Conservation (phyloP, 2,888 invertebrate species). For the Lasioglossum pauxillum region DNA sequence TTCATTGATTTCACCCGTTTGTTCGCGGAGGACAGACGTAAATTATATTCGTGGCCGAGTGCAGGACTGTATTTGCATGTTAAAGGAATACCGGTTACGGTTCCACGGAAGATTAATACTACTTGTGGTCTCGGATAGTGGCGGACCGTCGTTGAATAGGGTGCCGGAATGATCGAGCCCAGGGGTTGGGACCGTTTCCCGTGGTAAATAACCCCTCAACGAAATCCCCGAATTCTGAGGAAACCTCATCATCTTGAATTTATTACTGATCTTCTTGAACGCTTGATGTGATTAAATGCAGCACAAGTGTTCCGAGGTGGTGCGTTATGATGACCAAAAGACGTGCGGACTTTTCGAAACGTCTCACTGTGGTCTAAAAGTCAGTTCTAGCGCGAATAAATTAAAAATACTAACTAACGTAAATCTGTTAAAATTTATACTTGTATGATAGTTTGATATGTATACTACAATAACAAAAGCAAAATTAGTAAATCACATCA, state of each 20-base stretch:
- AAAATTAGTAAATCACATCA: no score
- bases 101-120: slow-evolving; percentile 49
- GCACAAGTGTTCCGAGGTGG: no score
- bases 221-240: not conserved
- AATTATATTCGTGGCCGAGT: slow-evolving; percentile 62
- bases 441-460: no score
- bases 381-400: no score
- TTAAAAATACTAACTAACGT: no score
- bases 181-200: not conserved
- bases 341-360: no score
- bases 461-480: no score
- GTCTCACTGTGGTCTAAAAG: no score
- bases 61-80: slow-evolving; percentile 59
- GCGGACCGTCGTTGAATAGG: slow-evolving; percentile 16
- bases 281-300: no score
- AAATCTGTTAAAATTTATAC: no score
- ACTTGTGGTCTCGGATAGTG: slow-evolving; percentile 15
- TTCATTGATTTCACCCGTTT: slow-evolving; percentile 67
- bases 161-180: not conserved
- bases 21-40: slow-evolving; percentile 62
- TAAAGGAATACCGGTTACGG: slow-evolving; percentile 38
- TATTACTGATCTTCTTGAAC: no score
- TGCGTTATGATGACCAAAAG: no score
- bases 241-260: not conserved
- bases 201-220: slow-evolving; percentile 10